Evolutionary conservation across 2,113 vertebrate genomes (phyloP).

Genomic region (Colius striatus): DNA sequence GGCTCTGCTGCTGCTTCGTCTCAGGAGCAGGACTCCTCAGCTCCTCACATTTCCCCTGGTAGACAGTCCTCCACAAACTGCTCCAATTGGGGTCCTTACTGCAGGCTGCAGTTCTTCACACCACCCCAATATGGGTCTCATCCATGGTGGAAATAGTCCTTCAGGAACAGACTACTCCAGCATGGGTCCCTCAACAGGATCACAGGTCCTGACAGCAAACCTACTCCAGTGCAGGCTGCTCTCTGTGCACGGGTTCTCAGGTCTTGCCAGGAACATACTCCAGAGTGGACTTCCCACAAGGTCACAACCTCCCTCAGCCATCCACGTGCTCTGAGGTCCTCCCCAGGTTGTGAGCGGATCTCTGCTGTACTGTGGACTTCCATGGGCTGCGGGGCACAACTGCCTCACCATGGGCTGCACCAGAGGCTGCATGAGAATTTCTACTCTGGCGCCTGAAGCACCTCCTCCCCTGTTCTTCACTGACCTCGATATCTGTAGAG

Average conservation of each 20-base stretch:
- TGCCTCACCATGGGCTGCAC: neutral
- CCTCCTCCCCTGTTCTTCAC: neutral
- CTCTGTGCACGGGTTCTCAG: neutral
- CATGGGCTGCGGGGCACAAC: neutral
- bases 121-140: no score
- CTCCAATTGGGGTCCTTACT: neutral
- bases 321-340: neutral
- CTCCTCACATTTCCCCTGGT: neutral
- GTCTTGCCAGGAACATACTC: neutral
- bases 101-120: neutral
- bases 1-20: neutral
- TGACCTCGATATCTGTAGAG: neutral
- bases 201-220: neutral
- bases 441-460: neutral
- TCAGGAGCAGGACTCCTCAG: neutral
- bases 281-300: neutral
- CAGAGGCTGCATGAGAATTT: neutral
- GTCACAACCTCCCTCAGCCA: neutral
- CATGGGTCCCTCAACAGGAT: neutral
- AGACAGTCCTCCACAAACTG: neutral
- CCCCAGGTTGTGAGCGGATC: neutral
- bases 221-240: neutral
- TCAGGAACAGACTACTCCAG: neutral
- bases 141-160: no score
- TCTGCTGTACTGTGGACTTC: neutral